Percentiles rank a stretch among this genome's conserved stretches.
Conservation (phyloP, 2,888 invertebrate genomes). For the Epiblema foenella region DNA sequence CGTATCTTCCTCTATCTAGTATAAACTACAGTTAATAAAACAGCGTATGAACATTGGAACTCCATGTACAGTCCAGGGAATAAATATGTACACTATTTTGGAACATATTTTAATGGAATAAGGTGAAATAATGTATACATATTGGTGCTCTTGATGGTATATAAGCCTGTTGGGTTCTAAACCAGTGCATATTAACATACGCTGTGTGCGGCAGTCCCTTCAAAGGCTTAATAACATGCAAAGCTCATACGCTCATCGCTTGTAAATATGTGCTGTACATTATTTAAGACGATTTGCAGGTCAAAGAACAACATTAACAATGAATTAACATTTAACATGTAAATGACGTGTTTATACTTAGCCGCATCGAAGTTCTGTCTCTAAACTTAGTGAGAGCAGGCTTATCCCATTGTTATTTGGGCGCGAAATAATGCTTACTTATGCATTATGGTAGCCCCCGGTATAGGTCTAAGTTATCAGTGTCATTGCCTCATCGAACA, state of each 20-base stretch:
- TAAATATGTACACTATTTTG: too few relatives aligned
- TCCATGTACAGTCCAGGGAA: too few relatives aligned
- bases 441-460: too few relatives aligned
- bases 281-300: slow-evolving; percentile 23
- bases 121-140: too few relatives aligned
- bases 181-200: slow-evolving; percentile 32
- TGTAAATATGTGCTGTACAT: slow-evolving; percentile 24
- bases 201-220: slow-evolving; percentile 32
- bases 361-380: slow-evolving; percentile 2
- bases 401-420: too few relatives aligned
- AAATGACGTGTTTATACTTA: slow-evolving; percentile 22
- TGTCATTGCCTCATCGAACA: too few relatives aligned
- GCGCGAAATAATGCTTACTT: too few relatives aligned
- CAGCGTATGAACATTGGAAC: not conserved
- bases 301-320: slow-evolving; percentile 30
- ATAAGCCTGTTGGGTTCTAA: not conserved
- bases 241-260: slow-evolving; percentile 29
- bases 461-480: too few relatives aligned
- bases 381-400: not conserved
- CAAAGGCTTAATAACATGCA: slow-evolving; percentile 38
- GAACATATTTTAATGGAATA: too few relatives aligned
- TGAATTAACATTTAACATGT: slow-evolving; percentile 27
- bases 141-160: too few relatives aligned
- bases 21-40: not conserved
- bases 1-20: not conserved